Conservation (phyloP, 2,797 vertebrate genomes). For the Pangasius macronema region DNA sequence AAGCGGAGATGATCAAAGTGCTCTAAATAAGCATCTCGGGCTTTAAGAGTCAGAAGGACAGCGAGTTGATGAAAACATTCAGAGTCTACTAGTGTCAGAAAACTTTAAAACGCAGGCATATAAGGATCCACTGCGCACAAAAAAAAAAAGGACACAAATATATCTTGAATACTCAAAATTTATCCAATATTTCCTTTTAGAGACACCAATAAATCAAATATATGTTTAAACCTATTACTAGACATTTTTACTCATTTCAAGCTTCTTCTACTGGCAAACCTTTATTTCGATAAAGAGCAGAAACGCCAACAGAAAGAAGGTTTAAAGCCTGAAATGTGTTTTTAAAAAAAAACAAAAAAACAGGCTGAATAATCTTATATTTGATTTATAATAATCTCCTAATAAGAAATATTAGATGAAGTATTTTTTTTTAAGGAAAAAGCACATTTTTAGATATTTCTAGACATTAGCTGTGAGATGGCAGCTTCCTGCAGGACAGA, state of each 20-base stretch:
- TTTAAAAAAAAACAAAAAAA: neutral
- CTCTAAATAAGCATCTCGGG: neutral
- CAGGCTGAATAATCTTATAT: neutral
- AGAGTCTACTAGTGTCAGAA: neutral
- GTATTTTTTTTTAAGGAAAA: no score
- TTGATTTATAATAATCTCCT: neutral
- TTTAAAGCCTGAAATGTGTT: neutral
- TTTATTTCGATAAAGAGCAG: neutral
- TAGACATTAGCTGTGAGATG: no score
- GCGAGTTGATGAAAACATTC: neutral
- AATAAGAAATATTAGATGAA: neutral
- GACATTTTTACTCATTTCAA: neutral
- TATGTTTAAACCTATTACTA: neutral
- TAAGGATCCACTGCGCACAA: neutral
- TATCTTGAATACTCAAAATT: neutral
- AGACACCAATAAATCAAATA: neutral
- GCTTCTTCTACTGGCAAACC: neutral
- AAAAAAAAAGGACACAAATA: neutral
- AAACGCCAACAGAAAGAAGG: neutral
- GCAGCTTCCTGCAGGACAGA: neutral
- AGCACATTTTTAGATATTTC: no score
- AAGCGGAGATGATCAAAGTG: neutral
- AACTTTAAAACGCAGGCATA: neutral
- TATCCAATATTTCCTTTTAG: neutral
- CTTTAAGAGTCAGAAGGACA: neutral